These are phyloP conservation scores for Cyclura pinguis DNA, from an alignment of 2,797 vertebrate genomes.

Conservation along the genomic window DNA sequence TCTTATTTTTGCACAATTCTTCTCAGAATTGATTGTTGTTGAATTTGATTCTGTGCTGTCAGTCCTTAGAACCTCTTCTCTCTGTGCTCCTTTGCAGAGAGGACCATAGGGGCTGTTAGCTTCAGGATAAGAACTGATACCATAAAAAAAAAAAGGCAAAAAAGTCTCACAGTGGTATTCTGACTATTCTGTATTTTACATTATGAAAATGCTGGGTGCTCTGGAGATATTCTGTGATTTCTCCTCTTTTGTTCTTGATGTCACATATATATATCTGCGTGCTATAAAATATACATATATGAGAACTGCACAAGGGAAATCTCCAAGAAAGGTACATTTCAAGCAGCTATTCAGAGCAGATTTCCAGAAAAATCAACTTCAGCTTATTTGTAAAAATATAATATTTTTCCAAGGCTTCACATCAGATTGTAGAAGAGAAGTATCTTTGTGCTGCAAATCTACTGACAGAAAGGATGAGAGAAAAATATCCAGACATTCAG, in stretches of 20 bases:
- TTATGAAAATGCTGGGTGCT: background rate
- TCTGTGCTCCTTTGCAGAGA: background rate
- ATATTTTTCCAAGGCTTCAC: background rate
- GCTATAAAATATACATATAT: background rate
- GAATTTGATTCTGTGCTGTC: background rate
- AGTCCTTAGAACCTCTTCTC: background rate
- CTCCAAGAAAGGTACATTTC: background rate
- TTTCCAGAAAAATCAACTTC: background rate
- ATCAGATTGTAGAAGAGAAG: accelerated
- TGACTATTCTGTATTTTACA: background rate
- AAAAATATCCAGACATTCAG: slow-evolving; percentile 10
- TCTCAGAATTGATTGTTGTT: background rate
- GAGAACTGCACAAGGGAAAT: background rate
- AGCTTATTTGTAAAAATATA: slow-evolving; percentile 18
- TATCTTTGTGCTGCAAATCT: background rate
- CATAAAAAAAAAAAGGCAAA: background rate
- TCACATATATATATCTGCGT: background rate
- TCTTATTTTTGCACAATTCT: background rate
- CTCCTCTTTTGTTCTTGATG: background rate
- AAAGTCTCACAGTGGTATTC: background rate
- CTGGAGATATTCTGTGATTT: background rate
- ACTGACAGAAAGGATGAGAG: background rate
- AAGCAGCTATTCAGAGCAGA: background rate
- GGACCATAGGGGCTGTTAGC: background rate
- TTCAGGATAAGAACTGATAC: background rate